phyloP scores from a whole-genome alignment of 2,113 vertebrate species.

The Pandion haliaetus region DNA sequence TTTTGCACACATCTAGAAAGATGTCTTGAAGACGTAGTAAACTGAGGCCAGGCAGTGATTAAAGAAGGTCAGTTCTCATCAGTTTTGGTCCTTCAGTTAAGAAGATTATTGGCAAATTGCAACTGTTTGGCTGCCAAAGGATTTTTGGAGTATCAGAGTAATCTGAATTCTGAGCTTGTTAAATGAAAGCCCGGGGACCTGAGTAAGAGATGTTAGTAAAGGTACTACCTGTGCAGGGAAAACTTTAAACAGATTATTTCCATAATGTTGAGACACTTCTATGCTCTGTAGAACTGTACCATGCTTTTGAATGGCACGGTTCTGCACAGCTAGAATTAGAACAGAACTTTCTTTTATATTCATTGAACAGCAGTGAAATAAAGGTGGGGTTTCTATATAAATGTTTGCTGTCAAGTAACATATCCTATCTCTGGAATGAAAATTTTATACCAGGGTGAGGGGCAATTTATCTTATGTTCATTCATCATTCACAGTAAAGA shows the following conservation, averaged over 20 bases:
- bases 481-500: background rate
- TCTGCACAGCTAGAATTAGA: background rate
- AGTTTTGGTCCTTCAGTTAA: background rate
- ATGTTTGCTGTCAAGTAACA: background rate
- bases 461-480: background rate
- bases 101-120: background rate
- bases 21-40: background rate
- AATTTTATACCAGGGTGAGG: background rate
- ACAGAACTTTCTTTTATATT: background rate
- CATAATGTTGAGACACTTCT: background rate
- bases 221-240: background rate
- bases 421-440: background rate
- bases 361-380: background rate
- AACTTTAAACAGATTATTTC: background rate
- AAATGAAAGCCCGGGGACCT: background rate
- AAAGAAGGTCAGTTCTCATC: background rate
- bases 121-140: background rate
- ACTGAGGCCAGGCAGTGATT: background rate
- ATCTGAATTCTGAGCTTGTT: background rate
- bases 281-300: background rate
- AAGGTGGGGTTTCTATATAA: background rate
- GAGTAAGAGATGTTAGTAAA: background rate
- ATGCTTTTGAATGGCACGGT: background rate
- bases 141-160: background rate
- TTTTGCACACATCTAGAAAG: background rate